Conservation (phyloP, 1,140 invertebrate species). For the Bactericera cockerelli region DNA sequence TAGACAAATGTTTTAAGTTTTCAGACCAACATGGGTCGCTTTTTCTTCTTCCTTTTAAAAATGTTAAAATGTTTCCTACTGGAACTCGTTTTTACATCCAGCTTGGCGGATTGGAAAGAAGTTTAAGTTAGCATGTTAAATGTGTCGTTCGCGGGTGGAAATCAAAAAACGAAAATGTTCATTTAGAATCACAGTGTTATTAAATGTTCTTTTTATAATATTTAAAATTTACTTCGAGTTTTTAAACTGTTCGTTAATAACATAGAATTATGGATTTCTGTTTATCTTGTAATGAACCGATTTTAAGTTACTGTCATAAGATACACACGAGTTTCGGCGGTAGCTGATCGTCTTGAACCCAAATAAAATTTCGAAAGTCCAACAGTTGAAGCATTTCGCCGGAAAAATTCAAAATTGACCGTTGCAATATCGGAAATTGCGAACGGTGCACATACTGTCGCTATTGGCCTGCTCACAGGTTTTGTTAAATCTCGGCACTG, state of each 20-base stretch:
- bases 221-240: too few relatives aligned
- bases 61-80: neutral
- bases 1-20: constrained; percentile 9
- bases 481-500: neutral
- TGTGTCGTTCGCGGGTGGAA: too few relatives aligned
- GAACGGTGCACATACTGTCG: neutral
- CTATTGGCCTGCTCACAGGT: neutral
- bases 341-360: neutral
- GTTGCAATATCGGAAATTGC: neutral
- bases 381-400: neutral
- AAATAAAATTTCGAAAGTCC: constrained; percentile 5
- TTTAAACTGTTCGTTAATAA: too few relatives aligned
- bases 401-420: neutral
- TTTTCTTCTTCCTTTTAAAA: constrained; percentile 4
- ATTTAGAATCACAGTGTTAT: too few relatives aligned
- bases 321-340: neutral
- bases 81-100: neutral
- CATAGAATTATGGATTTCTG: too few relatives aligned
- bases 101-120: neutral
- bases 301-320: neutral
- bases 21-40: neutral
- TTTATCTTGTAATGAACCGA: too few relatives aligned
- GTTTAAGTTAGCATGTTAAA: too few relatives aligned
- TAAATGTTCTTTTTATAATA: too few relatives aligned
- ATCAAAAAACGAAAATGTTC: too few relatives aligned